phyloP scores from a whole-genome alignment of 2,888 invertebrate species.

The Noctua fimbriata region DNA sequence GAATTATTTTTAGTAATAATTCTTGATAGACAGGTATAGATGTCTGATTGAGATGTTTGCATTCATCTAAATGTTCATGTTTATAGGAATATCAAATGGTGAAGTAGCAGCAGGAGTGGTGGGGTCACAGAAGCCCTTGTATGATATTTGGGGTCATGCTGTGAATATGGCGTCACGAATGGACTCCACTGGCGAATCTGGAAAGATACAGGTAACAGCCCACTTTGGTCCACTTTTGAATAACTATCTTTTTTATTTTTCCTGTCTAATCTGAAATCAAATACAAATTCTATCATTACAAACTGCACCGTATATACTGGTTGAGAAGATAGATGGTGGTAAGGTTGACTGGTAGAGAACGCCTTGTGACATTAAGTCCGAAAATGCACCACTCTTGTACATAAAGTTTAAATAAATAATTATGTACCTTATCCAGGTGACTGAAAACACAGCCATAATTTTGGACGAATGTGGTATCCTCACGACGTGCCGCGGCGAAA shows the following conservation, averaged over 20 bases:
- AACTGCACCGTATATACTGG: neutral
- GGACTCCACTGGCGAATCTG: constrained; percentile 97
- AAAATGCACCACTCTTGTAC: too few relatives aligned
- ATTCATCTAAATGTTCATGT: neutral
- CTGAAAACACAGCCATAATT: constrained; percentile 93
- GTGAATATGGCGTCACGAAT: constrained; percentile 99
- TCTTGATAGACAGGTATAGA: neutral
- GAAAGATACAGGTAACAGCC: constrained; percentile 92
- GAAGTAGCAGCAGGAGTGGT: constrained; percentile 98
- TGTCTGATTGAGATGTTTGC: neutral
- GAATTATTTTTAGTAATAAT: neutral
- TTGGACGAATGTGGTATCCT: constrained; percentile 92
- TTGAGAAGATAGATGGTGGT: too few relatives aligned
- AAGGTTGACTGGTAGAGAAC: too few relatives aligned
- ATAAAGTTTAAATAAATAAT: too few relatives aligned
- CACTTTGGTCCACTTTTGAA: too few relatives aligned
- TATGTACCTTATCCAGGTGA: constrained; percentile 85
- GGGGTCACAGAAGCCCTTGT: constrained; percentile 97
- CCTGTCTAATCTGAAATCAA: neutral
- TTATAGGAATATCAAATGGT: constrained; percentile 96
- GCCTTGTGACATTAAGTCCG: too few relatives aligned
- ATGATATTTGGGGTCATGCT: constrained; percentile 99
- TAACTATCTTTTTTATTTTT: neutral
- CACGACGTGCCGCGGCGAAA: constrained; percentile 93
- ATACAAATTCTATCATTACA: neutral